Evolutionary conservation across 2,888 invertebrate species (phyloP), one percentile per base, ranked within the genome.

Genomic region (Epistrophe grossulariae): DNA sequence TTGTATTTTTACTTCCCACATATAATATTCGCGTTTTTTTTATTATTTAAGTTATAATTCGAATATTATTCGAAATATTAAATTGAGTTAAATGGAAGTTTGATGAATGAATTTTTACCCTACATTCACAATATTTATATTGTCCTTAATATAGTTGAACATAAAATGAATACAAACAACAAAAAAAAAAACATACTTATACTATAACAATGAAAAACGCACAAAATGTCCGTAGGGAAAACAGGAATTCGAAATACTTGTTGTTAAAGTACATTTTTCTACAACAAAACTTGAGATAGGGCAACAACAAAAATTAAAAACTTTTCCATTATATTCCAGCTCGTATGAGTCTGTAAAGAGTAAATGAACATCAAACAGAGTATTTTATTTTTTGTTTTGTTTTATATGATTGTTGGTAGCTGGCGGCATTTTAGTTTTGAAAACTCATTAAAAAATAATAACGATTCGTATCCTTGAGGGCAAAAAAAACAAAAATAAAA

Each of bases 391-490:
- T n/a, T n/a, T n/a, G n/a, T n/a, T n/a, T 62, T 43, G 4, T 11
- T 45, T 35, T 13, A 9, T 55, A 15, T 55, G 28, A 52, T 64
- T 84, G 43, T 15, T 50, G 28, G n/a, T n/a, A 8, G 17, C 48
- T 50, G 19, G 31, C 31, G 59, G 84, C 52, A 43, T 64, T 71
- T 45, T 64, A 70, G 70, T 72, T 72, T 72, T 40, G 24, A 70
- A 84, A 84, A 76, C 84, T 84, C 62, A 76, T 84, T 84, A 84
- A 79, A 80, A 80, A 71, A 79, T 74, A 78, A 82, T 78, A 60
- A 78, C 45, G 64, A 7, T 17, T 40, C 48, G 73, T 55, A 79
- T 52, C 52, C 66, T 52, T 66, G n/a, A 40, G 60, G 55, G 31
- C 10, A 35, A 35, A 15, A n/a, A 43, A 45, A 31, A n/a, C 10